Base-by-base conservation (phyloP, 2,797 vertebrate species). In the Gambelia wislizenii region DNA sequence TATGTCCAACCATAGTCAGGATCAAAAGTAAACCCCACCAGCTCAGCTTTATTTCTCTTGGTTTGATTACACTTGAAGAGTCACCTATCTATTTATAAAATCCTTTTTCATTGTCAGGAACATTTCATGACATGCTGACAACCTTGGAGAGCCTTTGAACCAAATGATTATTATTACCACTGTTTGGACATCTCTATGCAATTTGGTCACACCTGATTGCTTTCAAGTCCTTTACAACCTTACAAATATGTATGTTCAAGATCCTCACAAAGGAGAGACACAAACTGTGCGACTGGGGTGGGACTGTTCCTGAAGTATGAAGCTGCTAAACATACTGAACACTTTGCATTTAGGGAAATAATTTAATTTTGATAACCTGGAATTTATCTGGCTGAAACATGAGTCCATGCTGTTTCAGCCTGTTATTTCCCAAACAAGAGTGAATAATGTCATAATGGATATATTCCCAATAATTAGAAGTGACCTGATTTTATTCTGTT, bases 401-500 rank as follows among this genome's bases (percentile, higher is more conserved):
- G 7, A 39, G 39, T 8, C 3, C 25, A 47, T 77, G 59, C 27
- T 77, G 20, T 47, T 44, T 33, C 22, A 86, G 25, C 56, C 30
- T 47, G 25, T 86, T 64, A 78, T 47, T 20, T 86, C 10, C 59
- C 30, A 67, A 78, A 47, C 16, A 44, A 27, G 42, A 64, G 42
- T 7, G 20, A 86, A 49, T 49, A 59, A 61, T 8, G 44, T 76
- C 44, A 54, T 25, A 77, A 16, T 77, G 74, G 56, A 36, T 77
- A 67, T 64, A 77, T 67, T 64, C 18, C 39, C 18, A 78, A 49
- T 77, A 42, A 67, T 49, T 77, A 36, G 33, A 86, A 16, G 9
- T 74, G 76, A 76, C 54, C 54, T 61, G 64, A 77, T 78, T 84
- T 76, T 49, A n/a, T 72, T 85, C 78, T 84, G 12, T 61, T 88